phyloP scores from a whole-genome alignment of 2,113 vertebrate genomes.

The Rostratula benghalensis region DNA sequence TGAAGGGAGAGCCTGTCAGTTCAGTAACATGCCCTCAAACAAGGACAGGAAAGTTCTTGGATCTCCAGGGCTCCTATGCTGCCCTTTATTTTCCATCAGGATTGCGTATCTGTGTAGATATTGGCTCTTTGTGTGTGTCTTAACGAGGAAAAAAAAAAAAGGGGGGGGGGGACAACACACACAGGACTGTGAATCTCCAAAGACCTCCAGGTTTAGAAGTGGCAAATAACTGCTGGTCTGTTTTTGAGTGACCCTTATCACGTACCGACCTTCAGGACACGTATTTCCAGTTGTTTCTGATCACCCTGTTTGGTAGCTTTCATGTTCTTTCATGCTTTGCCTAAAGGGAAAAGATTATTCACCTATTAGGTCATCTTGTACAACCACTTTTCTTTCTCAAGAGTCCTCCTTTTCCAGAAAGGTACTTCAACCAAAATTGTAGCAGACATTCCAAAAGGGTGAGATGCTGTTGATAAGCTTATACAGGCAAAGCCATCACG shows the following conservation, averaged over 20 bases:
- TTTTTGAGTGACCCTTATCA: neutral
- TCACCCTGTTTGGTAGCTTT: constrained; percentile 30
- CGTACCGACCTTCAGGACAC: neutral
- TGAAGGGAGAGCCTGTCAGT: neutral
- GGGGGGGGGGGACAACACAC: too few relatives aligned
- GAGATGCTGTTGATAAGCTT: neutral
- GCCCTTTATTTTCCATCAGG: neutral
- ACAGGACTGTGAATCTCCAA: neutral
- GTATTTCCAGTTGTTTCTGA: constrained; percentile 58
- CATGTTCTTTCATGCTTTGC: constrained; percentile 38
- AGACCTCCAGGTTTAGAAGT: neutral
- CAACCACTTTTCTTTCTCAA: constrained; percentile 11
- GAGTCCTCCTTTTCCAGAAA: constrained; percentile 4
- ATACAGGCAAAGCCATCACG: neutral
- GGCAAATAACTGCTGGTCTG: neutral
- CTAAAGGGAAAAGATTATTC: constrained; percentile 48
- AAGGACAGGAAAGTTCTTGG: neutral
- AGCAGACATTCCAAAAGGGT: constrained; percentile 8
- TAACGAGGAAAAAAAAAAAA: neutral
- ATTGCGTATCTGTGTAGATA: neutral
- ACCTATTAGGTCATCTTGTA: constrained; percentile 23
- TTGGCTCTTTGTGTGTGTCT: neutral
- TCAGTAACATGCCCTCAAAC: neutral
- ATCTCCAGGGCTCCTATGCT: neutral
- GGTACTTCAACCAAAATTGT: neutral